Base-by-base conservation (phyloP, 2,888 invertebrate genomes). In the Beris morrisii region DNA sequence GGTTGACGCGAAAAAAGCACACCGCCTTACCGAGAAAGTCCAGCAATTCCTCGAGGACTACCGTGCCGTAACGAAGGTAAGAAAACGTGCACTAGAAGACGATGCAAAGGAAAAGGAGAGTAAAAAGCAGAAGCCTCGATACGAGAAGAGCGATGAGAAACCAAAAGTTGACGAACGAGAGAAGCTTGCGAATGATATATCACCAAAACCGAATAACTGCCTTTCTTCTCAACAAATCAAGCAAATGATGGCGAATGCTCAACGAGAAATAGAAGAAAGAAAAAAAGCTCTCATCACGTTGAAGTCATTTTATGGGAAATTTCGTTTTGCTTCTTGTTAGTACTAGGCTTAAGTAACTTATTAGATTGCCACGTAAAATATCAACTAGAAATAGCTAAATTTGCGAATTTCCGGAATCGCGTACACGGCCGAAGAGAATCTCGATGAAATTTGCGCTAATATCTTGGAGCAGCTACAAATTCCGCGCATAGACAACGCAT, bases 231-330 rank as follows among this genome's bases (percentile, higher is more conserved):
- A 86, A 83, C 79, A 86, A 83, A 88, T 91, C 54, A 88, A 88
- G 82, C 85, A 93, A 70, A 92, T 97, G 91, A 95, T 97, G 95
- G 91, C 88, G 1, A 93, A 93, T 80, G 96, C 96, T 0, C 94
- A 95, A 77, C 88, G 89, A 70, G 91, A 93, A 83, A 97, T 96
- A 64, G 93, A 94, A 76, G 93, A 95, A 76, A 84, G 94, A 2
- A 95, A 95, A 77, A 85, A 87, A 48, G 90, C 92, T 0, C 79
- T 94, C 0, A 84, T 84, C 52, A 85, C 84, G 0, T 80, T 88
- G 68, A 86, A 87, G n/a, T n/a, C n/a, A n/a, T n/a, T n/a, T n/a
- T n/a, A n/a, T n/a, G n/a, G n/a, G n/a, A n/a, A n/a, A n/a, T n/a
- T n/a, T n/a, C n/a, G n/a, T n/a, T n/a, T n/a, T n/a, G n/a, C n/a